Evolutionary conservation across 2,797 vertebrate species (phyloP), one percentile per base, ranked within the genome.

Genomic region (Amblyopsis hoosieri): DNA sequence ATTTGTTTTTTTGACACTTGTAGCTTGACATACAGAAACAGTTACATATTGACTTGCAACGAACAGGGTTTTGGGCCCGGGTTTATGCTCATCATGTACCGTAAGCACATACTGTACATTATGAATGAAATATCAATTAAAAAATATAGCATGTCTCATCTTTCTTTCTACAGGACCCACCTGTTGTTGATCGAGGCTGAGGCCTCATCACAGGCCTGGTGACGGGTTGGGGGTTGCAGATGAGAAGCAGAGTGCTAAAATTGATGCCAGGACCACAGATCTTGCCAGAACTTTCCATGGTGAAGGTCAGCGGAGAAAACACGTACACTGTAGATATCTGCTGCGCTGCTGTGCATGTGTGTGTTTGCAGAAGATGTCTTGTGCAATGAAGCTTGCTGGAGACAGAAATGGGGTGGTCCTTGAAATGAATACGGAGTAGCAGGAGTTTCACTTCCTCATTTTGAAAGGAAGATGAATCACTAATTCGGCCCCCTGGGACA

Each of bases 281-380:
- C 86, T 86, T 89, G 37, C 37, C 5, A 9, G 37, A 8, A 67
- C 86, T 94, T 15, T 84, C 90, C 89, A 95, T 90, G 90, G 84
- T 92, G 82, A 87, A 87, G 82, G 4, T n/a, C 54, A 66, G 45
- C 2, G 4, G 17, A 13, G 12, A n/a, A 15, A 11, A 23, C 7
- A 15, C 23, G 11, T 14, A 14, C 12, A 89, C 88, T 87, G 91
- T 49, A 90, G 91, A 74, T 91, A 92, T 90, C 91, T 55, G 54
- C 91, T 93, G 94, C 86, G 92, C 90, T 1, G 89, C 90, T 64
- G 91, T 84, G 9, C 33, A n/a, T 2, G 31, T 55, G 29, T 14
- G 19, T 37, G 1, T 23, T 29, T 29, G 23, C 23, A 29, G 9
- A 47, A 47, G 12, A 47, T 47, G 45, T 10, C 45, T 47, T 47